Evolutionary conservation across 1,140 invertebrate species (phyloP).

Genomic region (Paralvinella palmiformis): DNA sequence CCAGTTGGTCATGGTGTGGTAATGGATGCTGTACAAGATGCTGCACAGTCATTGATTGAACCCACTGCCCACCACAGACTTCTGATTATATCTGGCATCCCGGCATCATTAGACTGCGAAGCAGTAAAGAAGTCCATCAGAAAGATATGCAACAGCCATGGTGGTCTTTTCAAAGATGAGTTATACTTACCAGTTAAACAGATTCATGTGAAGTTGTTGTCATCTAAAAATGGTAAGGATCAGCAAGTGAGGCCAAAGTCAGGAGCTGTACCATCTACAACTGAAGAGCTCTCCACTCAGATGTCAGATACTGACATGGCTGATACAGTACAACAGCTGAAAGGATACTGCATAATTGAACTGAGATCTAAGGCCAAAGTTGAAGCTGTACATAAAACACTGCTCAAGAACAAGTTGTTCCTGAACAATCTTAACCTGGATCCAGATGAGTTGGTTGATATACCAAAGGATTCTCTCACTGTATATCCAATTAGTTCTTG

Average conservation of each 20-base stretch:
- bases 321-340: not conserved
- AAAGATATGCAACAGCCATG: slow-evolving; percentile 32
- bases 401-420: slow-evolving; percentile 28
- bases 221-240: not conserved
- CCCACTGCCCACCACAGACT: slow-evolving; percentile 37
- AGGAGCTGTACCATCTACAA: too few species aligned
- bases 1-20: slow-evolving; percentile 31
- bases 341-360: slow-evolving; percentile 37
- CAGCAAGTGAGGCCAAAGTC: too few species aligned
- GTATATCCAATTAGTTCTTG: slow-evolving; percentile 33
- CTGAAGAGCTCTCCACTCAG: too few species aligned
- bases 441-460: slow-evolving; percentile 27
- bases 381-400: slow-evolving; percentile 33
- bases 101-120: slow-evolving; percentile 25
- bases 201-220: not conserved
- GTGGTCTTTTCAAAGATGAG: slow-evolving; percentile 33
- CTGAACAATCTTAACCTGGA: slow-evolving; percentile 8
- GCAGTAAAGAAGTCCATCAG: slow-evolving; percentile 30
- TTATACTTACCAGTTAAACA: slow-evolving; percentile 13
- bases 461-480: slow-evolving; percentile 29
- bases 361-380: slow-evolving; percentile 40
- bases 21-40: slow-evolving; percentile 37
- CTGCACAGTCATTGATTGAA: slow-evolving; percentile 27
- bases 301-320: too few species aligned
- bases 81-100: slow-evolving; percentile 43